phyloP scores from a whole-genome alignment of 2,113 vertebrate species.

The Malurus elegans region DNA sequence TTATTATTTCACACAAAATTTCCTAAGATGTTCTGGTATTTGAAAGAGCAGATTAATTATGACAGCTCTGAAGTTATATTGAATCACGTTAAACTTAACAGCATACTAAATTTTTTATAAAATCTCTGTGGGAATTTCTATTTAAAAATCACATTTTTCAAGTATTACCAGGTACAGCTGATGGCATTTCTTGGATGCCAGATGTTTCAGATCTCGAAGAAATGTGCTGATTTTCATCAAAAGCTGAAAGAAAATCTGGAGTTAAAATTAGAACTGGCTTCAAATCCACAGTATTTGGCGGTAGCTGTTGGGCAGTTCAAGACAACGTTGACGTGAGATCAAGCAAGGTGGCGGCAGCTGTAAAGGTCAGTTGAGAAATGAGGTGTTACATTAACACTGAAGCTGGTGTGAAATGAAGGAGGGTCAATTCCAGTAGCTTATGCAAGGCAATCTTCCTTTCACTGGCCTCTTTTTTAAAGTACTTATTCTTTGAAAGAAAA shows the following conservation, averaged over 20 bases:
- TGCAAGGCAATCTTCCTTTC: neutral
- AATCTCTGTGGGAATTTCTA: neutral
- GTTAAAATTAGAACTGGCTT: constrained; percentile 21
- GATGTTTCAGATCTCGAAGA: constrained; percentile 50
- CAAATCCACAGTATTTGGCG: neutral
- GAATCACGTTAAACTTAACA: neutral
- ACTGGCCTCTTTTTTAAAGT: neutral
- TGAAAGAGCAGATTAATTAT: neutral
- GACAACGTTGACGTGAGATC: neutral
- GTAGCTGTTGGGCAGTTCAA: neutral
- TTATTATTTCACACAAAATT: neutral
- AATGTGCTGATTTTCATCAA: constrained; percentile 52
- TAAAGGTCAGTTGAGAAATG: constrained; percentile 9
- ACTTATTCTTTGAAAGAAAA: neutral
- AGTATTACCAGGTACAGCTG: constrained; percentile 46
- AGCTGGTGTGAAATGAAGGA: neutral
- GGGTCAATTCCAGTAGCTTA: neutral
- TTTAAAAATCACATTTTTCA: neutral
- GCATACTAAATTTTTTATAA: neutral
- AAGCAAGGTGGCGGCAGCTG: neutral
- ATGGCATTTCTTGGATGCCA: constrained; percentile 20
- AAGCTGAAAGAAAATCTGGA: constrained; percentile 62
- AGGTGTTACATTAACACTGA: neutral
- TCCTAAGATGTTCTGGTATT: neutral
- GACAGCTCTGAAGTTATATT: neutral